Percentiles rank a stretch among this genome's conserved stretches.
These are phyloP conservation scores for Boloria euphrosyne DNA, from an alignment of 2,888 invertebrate genomes.

Conservation along the genomic window DNA sequence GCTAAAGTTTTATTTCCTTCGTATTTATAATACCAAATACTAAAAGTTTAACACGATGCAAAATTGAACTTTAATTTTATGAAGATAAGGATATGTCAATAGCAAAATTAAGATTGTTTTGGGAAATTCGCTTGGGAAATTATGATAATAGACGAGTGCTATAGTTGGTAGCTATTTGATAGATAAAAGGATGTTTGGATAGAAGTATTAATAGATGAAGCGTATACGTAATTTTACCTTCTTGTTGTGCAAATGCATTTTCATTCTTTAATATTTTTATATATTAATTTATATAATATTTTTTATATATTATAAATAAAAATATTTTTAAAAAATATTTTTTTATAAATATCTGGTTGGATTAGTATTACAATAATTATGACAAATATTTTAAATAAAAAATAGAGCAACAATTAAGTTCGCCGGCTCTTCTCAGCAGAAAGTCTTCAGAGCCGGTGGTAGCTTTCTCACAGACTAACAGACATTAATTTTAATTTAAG, in stretches of 20 bases:
- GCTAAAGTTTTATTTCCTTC: conserved; percentile 17
- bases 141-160: conserved; percentile 48
- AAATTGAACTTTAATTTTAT: conserved; percentile 22
- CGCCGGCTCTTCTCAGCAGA: too few relatives aligned
- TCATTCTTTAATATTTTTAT: neutral
- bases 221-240: conserved; percentile 17
- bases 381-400: too few relatives aligned
- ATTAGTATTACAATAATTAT: too few relatives aligned
- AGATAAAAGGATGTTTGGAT: conserved; percentile 49
- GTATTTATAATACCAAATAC: conserved; percentile 2
- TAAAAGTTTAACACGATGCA: neutral
- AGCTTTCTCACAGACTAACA: too few relatives aligned
- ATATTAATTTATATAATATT: too few relatives aligned
- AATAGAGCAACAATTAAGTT: too few relatives aligned
- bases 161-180: conserved; percentile 50
- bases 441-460: too few relatives aligned
- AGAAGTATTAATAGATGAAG: conserved; percentile 46
- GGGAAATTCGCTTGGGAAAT: conserved; percentile 48
- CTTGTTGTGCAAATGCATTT: neutral
- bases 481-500: too few relatives aligned
- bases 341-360: too few relatives aligned
- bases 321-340: too few relatives aligned
- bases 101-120: conserved; percentile 27
- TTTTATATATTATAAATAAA: too few relatives aligned
- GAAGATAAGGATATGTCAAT: neutral